phyloP scores from a whole-genome alignment of 2,797 vertebrate genomes.

The Gallinago solitaria region DNA sequence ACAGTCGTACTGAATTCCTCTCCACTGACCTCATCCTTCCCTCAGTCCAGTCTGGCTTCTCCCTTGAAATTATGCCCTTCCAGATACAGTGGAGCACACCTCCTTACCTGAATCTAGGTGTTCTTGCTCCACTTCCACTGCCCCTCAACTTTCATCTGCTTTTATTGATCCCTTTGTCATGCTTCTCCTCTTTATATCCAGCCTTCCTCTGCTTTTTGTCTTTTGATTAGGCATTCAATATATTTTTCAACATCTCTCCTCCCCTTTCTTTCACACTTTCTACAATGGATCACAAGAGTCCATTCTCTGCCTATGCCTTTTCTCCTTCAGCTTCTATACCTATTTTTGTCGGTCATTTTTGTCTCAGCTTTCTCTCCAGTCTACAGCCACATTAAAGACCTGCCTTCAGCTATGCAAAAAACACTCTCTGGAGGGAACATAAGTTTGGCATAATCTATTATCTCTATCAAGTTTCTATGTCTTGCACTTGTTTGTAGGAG shows the following conservation, averaged over 20 bases:
- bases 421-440: background rate
- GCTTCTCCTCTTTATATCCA: background rate
- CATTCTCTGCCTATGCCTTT: background rate
- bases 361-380: background rate
- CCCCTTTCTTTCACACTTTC: background rate
- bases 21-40: background rate
- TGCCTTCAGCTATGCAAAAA: background rate
- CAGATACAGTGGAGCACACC: background rate
- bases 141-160: background rate
- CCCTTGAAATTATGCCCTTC: background rate
- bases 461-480: background rate
- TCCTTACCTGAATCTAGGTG: background rate
- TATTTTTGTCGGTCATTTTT: background rate
- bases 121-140: background rate
- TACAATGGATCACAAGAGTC: background rate
- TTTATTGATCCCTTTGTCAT: background rate
- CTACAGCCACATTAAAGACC: background rate
- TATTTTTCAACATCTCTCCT: background rate
- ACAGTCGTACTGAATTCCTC: background rate
- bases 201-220: background rate
- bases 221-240: background rate
- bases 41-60: background rate
- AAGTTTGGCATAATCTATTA: background rate
- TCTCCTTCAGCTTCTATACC: background rate
- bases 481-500: background rate